Conservation (phyloP, 2,888 invertebrate species). For the Pilophorus perplexus region DNA sequence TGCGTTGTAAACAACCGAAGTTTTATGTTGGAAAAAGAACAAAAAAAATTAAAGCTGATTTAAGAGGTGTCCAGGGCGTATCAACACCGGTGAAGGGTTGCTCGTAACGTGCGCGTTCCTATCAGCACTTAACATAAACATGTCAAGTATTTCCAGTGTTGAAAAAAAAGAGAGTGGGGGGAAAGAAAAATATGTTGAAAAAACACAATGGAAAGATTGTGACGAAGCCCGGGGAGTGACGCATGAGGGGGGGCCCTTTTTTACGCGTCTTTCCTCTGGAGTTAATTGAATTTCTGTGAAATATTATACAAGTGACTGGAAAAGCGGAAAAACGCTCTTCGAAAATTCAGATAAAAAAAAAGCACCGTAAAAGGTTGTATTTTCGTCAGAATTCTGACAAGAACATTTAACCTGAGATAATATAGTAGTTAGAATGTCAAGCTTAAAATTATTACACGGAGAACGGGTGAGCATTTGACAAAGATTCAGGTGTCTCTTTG, state of each 20-base stretch:
- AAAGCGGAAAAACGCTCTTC: constrained; percentile 1
- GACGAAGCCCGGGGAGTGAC: constrained; percentile 20
- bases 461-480: too few species aligned
- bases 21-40: too few species aligned
- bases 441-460: neutral
- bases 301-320: constrained; percentile 6
- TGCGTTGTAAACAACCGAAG: neutral
- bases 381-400: constrained; percentile 2
- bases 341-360: constrained; percentile 13
- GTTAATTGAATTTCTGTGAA: constrained; percentile 35
- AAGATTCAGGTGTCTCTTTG: too few species aligned
- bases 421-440: constrained; percentile 9
- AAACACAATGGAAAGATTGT: constrained; percentile 29
- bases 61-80: constrained; percentile 10
- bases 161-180: neutral
- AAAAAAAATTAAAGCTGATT: constrained; percentile 8
- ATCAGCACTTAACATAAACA: constrained; percentile 39
- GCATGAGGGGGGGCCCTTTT: constrained; percentile 18
- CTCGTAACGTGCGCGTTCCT: constrained; percentile 22
- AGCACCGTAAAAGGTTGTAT: constrained; percentile 21
- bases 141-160: constrained; percentile 27
- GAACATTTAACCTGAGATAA: constrained; percentile 1
- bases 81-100: constrained; percentile 4
- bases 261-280: constrained; percentile 10
- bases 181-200: constrained; percentile 31